Percentiles rank a stretch among this genome's conserved stretches.
These are phyloP conservation scores for Polyergus mexicanus DNA, from an alignment of 1,140 invertebrate genomes.

Conservation along the genomic window DNA sequence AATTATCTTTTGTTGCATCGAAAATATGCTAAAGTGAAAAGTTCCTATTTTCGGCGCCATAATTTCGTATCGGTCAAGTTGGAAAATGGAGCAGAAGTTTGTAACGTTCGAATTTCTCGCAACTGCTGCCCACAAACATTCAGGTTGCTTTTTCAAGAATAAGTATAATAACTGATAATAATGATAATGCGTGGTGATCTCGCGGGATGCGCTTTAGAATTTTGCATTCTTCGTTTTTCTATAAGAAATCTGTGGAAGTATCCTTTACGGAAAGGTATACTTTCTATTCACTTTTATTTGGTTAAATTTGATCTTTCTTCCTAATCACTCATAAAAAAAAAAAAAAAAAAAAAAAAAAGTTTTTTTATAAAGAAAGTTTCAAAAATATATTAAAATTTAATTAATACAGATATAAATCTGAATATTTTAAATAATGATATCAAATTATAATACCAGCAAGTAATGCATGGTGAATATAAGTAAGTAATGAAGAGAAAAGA, in stretches of 20 bases:
- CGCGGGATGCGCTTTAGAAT: background rate
- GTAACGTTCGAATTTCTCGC: constrained; percentile 26
- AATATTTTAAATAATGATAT: background rate
- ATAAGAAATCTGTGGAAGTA: background rate
- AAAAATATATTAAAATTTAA: background rate
- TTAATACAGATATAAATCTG: background rate
- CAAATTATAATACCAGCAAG: background rate
- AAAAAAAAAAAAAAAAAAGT: background rate
- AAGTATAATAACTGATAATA: background rate
- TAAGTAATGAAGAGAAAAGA: background rate
- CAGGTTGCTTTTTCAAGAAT: background rate
- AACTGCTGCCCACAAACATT: background rate
- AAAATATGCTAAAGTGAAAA: background rate
- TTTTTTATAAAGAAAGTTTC: background rate
- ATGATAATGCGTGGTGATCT: background rate
- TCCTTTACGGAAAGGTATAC: background rate
- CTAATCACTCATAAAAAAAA: background rate
- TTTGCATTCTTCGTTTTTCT: background rate
- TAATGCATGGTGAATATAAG: too few species aligned
- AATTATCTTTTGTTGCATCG: too few species aligned
- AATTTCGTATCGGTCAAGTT: background rate
- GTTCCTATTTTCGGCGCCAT: background rate
- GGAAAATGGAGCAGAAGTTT: background rate
- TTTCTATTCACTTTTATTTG: background rate
- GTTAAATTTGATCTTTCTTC: background rate